phyloP scores from a whole-genome alignment of 35 echinoderm and acorn worm genomes.

The Lytechinus variegatus region DNA sequence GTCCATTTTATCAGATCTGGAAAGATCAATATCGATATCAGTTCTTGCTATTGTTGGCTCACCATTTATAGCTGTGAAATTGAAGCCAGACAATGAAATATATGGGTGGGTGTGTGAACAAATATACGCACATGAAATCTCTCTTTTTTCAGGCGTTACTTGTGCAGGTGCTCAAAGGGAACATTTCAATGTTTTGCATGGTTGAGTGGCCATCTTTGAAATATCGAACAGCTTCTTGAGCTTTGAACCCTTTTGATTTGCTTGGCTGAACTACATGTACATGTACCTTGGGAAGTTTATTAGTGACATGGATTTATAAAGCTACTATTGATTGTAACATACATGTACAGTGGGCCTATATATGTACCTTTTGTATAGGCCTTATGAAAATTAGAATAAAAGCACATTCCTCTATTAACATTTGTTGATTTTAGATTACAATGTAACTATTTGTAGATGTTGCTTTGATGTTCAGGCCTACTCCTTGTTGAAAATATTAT shows the following conservation, averaged over 20 bases:
- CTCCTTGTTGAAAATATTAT: too few species aligned
- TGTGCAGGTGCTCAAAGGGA: neutral
- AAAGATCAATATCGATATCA: neutral
- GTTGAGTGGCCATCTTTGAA: neutral
- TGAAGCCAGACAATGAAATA: conserved; percentile 9
- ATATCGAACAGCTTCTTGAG: neutral
- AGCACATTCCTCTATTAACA: too few species aligned
- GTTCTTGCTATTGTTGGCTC: neutral
- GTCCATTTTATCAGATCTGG: neutral
- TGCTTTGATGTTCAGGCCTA: too few species aligned
- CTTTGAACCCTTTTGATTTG: neutral
- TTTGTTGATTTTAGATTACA: too few species aligned
- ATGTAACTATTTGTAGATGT: too few species aligned
- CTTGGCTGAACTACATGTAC: neutral
- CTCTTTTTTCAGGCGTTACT: neutral
- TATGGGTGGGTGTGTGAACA: neutral
- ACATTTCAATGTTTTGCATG: neutral
- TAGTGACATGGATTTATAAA: neutral
- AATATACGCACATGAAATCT: neutral
- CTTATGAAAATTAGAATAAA: too few species aligned
- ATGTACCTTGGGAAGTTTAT: neutral
- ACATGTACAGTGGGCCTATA: too few species aligned
- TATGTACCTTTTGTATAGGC: too few species aligned
- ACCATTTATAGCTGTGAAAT: neutral
- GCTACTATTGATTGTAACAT: too few species aligned